phyloP scores from a whole-genome alignment of 2,888 invertebrate genomes.

The Tiphia femorata region DNA sequence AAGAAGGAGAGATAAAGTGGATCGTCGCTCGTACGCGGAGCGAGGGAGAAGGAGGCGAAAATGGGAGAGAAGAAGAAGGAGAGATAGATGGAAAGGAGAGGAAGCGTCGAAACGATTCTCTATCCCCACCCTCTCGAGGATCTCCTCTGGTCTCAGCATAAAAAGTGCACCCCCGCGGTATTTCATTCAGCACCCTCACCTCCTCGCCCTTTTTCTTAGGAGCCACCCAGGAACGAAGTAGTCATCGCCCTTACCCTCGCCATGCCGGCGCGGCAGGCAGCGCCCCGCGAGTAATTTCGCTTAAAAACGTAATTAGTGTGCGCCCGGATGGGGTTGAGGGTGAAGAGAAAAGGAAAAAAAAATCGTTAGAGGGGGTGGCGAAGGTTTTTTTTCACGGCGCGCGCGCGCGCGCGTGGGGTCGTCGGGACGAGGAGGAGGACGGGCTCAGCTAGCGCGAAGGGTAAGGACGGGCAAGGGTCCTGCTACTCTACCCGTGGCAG shows the following conservation, averaged over 20 bases:
- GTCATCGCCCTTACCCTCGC: slow-evolving; percentile 15
- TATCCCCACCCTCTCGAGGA: slow-evolving; percentile 17
- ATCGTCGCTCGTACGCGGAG: neutral
- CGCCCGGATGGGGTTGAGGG: slow-evolving; percentile 61
- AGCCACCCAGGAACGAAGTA: slow-evolving; percentile 24
- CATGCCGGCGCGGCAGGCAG: slow-evolving; percentile 17
- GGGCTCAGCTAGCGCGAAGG: no score
- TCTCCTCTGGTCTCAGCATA: slow-evolving; percentile 25
- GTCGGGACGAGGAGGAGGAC: slow-evolving; percentile 28
- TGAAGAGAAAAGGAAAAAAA: no score
- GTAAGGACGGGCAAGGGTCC: slow-evolving; percentile 38
- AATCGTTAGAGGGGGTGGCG: slow-evolving; percentile 59
- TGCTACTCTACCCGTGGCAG: slow-evolving; percentile 41
- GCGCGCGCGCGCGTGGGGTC: slow-evolving; percentile 51
- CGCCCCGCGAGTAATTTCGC: slow-evolving; percentile 64
- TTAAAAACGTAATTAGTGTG: slow-evolving; percentile 67
- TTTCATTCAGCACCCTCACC: slow-evolving; percentile 35
- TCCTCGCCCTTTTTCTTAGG: slow-evolving; percentile 16
- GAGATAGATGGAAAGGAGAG: neutral
- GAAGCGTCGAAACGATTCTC: slow-evolving; percentile 2
- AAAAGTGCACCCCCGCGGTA: slow-evolving; percentile 34
- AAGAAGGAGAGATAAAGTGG: no score
- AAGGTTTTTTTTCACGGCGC: slow-evolving; percentile 55
- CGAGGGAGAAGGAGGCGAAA: neutral
- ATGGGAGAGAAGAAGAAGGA: neutral